Percentiles rank a stretch among this genome's conserved stretches.
These are phyloP conservation scores for Alcis repandata DNA, from an alignment of 2,888 invertebrate genomes.

Conservation along the genomic window DNA sequence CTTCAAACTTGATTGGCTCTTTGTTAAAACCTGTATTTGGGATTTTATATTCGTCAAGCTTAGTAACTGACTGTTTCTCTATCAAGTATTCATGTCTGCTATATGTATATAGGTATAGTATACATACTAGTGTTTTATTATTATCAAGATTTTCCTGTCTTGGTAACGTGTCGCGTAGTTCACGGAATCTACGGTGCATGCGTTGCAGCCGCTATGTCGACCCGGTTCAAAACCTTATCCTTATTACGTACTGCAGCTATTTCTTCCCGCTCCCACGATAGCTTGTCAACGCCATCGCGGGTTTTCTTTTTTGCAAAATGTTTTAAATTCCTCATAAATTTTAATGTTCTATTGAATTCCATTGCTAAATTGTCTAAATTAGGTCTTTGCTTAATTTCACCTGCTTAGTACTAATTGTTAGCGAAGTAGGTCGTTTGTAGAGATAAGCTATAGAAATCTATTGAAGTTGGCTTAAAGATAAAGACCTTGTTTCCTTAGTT, in stretches of 20 bases:
- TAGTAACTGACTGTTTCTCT: conserved; percentile 33
- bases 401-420: conserved; percentile 21
- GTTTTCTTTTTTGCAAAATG: conserved; percentile 11
- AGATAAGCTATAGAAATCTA: conserved; percentile 27
- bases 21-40: conserved; percentile 38
- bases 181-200: conserved; percentile 53
- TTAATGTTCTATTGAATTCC: neutral
- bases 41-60: conserved; percentile 28
- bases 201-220: conserved; percentile 47
- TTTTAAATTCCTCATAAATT: neutral
- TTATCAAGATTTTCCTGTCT: conserved; percentile 44
- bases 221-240: conserved; percentile 51
- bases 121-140: conserved; percentile 37
- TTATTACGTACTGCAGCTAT: conserved; percentile 32
- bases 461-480: conserved; percentile 25
- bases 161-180: conserved; percentile 45
- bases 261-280: conserved; percentile 36
- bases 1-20: conserved; percentile 45
- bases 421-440: conserved; percentile 28
- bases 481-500: conserved; percentile 7
- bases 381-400: conserved; percentile 15
- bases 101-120: too few relatives aligned
- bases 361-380: neutral
- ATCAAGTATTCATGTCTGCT: conserved; percentile 15
- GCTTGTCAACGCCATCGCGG: neutral